These are phyloP conservation scores for Argopecten irradians DNA, from an alignment of 1,140 invertebrate genomes.

Conservation along the genomic window DNA sequence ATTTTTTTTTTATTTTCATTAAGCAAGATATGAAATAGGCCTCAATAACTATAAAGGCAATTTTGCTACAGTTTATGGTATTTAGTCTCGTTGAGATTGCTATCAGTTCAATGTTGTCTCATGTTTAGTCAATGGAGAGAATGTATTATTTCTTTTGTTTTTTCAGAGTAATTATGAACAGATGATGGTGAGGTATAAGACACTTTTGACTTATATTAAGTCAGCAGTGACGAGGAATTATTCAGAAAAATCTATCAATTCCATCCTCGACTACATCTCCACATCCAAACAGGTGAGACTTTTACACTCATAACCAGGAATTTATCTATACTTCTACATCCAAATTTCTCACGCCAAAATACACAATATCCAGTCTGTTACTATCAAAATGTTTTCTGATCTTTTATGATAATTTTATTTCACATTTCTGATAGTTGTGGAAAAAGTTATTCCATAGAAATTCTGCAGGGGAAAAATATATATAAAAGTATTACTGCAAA, in stretches of 20 bases:
- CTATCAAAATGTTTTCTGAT: neutral
- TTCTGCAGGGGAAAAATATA: no score
- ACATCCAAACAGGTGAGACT: conserved; percentile 96
- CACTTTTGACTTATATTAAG: conserved; percentile 98
- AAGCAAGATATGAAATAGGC: no score
- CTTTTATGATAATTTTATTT: neutral
- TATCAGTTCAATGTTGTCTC: no score
- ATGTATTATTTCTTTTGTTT: conserved; percentile 43
- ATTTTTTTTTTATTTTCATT: no score
- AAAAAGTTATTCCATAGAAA: no score
- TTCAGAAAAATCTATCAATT: conserved; percentile 99
- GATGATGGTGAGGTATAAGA: conserved; percentile 98
- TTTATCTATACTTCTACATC: neutral
- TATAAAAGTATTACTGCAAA: no score
- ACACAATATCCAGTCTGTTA: neutral
- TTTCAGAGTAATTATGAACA: conserved; percentile 92
- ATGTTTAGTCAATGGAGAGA: no score
- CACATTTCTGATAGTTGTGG: no score
- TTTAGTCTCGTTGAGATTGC: no score
- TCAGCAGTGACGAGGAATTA: conserved; percentile 99
- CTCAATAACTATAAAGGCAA: no score
- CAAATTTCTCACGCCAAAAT: neutral
- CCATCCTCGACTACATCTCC: conserved; percentile 99
- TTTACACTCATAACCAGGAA: neutral
- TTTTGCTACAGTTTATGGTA: no score